Base-by-base conservation (phyloP, 2,888 invertebrate species). In the Parnassius apollo region DNA sequence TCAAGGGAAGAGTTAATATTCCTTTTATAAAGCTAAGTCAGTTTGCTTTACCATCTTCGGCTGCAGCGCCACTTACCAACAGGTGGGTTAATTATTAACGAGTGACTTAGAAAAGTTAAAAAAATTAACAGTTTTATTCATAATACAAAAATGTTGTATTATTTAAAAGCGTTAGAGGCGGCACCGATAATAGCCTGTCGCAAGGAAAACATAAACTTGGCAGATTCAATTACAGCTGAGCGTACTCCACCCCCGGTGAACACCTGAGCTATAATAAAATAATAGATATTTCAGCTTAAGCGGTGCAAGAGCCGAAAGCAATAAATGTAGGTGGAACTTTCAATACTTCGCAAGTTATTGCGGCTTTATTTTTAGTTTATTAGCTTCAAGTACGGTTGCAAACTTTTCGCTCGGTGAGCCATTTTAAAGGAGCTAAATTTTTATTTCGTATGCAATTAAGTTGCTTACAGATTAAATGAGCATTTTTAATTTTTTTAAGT, bases 211-310 rank as follows among this genome's bases (percentile, higher is more conserved):
- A 78, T 76, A 77, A 79, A 76, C 70, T 75, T 82, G 82, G 71
- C 85, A 82, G 82, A 81, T 85, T 84, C 84, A 84, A 85, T 86
- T 83, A 84, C 71, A 65, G 44, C 35, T 2, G 59, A 46, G 49
- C 56, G 22, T 51, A 46, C 46, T 52, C 10, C 51, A 45, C 12
- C 9, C 35, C 35, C 51, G n/a, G 45, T 50, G 25, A 12, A 57
- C 63, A 59, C 59, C 62, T 62, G 62, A 50, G 59, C 42, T 42
- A n/a, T 48, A 51, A 59, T 46, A 10, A 46, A 51, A 35, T 42
- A 63, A 56, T 51, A 55, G 52, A 59, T 56, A 49, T 59, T 55
- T 8, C 44, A 58, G 49, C 57, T 42, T n/a, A n/a, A n/a, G n/a
- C n/a, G n/a, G n/a, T n/a, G n/a, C 25, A 3, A 44, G 45, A 50